phyloP scores from a whole-genome alignment of 2,797 vertebrate genomes.

The Anabacerthia variegaticeps region DNA sequence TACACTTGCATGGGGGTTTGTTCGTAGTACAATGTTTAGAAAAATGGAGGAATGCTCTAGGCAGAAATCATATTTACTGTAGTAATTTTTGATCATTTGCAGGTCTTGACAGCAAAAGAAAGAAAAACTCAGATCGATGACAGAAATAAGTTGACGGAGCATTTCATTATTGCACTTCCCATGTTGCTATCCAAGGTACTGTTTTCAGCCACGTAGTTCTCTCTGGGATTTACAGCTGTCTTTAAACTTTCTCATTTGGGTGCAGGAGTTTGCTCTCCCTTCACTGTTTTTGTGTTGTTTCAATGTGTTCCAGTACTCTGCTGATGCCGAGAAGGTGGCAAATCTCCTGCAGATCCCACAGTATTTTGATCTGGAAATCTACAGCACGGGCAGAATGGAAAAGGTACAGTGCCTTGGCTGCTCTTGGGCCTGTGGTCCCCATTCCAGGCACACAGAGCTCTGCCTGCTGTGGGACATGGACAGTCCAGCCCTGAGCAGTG shows the following conservation, averaged over 20 bases:
- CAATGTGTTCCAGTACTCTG: constrained; percentile 84
- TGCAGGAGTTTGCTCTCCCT: not conserved
- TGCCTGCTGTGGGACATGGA: not conserved
- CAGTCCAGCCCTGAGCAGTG: not conserved
- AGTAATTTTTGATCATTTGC: constrained; percentile 48
- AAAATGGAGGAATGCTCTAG: not conserved
- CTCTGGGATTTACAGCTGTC: not conserved
- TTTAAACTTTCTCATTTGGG: not conserved
- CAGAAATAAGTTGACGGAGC: constrained; percentile 97
- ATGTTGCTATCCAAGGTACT: constrained; percentile 96
- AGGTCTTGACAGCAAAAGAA: constrained; percentile 99
- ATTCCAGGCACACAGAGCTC: not conserved
- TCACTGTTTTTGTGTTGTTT: not conserved
- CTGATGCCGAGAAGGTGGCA: constrained; percentile 96
- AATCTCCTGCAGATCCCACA: constrained; percentile 98
- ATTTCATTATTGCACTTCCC: constrained; percentile 98
- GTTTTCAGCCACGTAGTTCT: not conserved
- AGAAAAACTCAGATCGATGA: constrained; percentile 99
- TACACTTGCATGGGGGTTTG: not conserved
- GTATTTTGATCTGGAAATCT: constrained; percentile 97
- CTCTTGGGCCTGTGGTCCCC: not conserved
- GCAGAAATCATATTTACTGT: constrained; percentile 17
- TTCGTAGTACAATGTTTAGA: not conserved
- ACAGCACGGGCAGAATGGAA: constrained; percentile 92
- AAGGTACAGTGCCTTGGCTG: constrained; percentile 75